These are phyloP conservation scores for Leptoclinus maculatus DNA, from an alignment of 2,797 vertebrate genomes.

Conservation along the genomic window DNA sequence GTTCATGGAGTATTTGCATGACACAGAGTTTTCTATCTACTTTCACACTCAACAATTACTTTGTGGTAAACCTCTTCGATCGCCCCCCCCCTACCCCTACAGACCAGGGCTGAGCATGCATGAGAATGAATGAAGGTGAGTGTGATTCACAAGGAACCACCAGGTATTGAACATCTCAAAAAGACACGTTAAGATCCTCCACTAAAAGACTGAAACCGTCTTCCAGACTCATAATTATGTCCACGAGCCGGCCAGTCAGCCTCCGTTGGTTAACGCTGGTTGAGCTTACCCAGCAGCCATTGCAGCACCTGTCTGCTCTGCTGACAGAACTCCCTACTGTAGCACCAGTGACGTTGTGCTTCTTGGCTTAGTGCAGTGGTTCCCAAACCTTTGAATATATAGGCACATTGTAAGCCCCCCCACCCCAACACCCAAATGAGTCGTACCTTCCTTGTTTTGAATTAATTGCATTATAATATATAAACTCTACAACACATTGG, in stretches of 20 bases:
- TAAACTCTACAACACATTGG: no score
- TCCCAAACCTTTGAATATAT: no score
- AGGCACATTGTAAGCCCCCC: no score
- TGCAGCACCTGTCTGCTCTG: constrained; percentile 52
- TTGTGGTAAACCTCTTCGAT: not conserved
- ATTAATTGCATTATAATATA: no score
- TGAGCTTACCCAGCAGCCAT: constrained; percentile 40
- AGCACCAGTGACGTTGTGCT: constrained; percentile 38
- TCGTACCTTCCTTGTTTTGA: no score
- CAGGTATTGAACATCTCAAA: not conserved
- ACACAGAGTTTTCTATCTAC: not conserved
- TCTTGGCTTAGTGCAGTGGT: constrained; percentile 22
- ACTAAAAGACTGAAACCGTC: not conserved
- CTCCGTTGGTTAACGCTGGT: constrained; percentile 1
- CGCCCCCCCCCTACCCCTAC: not conserved
- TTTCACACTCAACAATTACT: not conserved
- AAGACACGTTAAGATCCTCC: not conserved
- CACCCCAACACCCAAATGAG: no score
- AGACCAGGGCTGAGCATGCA: not conserved
- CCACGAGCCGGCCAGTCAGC: constrained; percentile 25
- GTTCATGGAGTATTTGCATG: not conserved
- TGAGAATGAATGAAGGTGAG: not conserved
- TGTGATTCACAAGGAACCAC: not conserved
- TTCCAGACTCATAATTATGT: constrained; percentile 14
- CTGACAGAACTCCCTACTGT: constrained; percentile 38